Evolutionary conservation across 2,888 invertebrate genomes (phyloP), one percentile per base, ranked within the genome.

Genomic region (Epiblema foenella): DNA sequence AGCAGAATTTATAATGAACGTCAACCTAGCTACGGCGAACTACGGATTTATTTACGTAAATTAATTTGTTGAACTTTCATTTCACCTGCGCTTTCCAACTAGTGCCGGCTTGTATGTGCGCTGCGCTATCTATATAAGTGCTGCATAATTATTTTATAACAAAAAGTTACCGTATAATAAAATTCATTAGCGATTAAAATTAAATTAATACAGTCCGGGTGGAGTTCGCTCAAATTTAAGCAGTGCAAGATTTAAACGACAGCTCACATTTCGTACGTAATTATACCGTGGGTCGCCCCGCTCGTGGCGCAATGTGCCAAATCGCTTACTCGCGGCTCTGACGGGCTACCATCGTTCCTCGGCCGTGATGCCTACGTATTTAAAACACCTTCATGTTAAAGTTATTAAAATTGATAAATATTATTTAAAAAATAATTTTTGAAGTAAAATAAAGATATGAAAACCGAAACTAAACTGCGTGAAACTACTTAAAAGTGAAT

Each of bases 161-260:
- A 70, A 73, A 58, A 62, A 64, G 66, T 63, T 67, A 54, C 58
- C 42, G 67, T 67, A 64, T 70, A 68, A 67, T 68, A 68, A 67
- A 68, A 70, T 71, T 73, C 63, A 77, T 79, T 76, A 79, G 82
- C 82, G 84, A 79, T 81, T 81, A 83, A 86, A 89, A 90, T 89
- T 86, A 88, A 89, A 90, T 89, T 89, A 90, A 88, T 88, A 85
- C 79, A 83, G 84, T 82, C 83, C 80, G 82, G 81, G 84, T 84
- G 82, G 85, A 86, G 87, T 87, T 89, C 85, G 86, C 83, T 88
- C 85, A 90, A 90, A 90, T 89, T 90, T 89, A 90, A 91, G 87
- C 89, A 86, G 87, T 86, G 89, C 88, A 89, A 90, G 90, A 91
- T 91, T 91, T 90, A 91, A 92, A 86, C 87, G 91, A 89, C 88